These are phyloP conservation scores for Tipula lateralis DNA, from an alignment of 2,888 invertebrate species.

Conservation along the genomic window DNA sequence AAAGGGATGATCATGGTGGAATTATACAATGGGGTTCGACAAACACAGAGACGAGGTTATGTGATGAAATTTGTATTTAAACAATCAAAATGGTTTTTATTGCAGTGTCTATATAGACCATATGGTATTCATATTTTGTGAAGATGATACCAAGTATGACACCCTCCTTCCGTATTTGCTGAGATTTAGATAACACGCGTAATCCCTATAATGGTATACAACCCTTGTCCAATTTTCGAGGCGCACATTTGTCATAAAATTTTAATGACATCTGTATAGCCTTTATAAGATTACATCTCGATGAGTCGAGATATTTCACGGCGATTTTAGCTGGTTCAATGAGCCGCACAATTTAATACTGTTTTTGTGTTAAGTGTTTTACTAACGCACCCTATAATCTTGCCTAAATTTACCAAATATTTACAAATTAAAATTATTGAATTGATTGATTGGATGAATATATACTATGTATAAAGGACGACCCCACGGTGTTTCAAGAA, in stretches of 20 bases:
- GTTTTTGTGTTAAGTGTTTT: background rate
- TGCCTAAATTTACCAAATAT: background rate
- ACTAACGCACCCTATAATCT: background rate
- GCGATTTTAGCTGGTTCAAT: background rate
- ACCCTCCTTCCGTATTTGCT: background rate
- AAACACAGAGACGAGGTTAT: background rate
- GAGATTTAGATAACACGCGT: background rate
- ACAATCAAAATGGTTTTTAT: background rate
- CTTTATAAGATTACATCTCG: background rate
- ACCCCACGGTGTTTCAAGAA: background rate
- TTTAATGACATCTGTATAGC: slow-evolving; percentile 6
- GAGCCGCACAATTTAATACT: background rate
- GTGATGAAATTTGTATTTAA: background rate
- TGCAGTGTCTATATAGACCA: background rate
- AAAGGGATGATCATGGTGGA: background rate
- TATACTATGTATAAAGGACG: background rate
- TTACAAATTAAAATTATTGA: background rate
- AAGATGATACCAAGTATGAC: background rate
- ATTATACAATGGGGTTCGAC: background rate
- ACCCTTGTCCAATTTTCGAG: background rate
- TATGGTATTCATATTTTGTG: background rate
- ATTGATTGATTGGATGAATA: background rate
- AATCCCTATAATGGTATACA: background rate
- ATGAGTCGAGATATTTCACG: background rate
- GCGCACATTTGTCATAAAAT: slow-evolving; percentile 4